These are phyloP conservation scores for Chrysemys picta DNA, from an alignment of 2,113 vertebrate species.

Conservation along the genomic window DNA sequence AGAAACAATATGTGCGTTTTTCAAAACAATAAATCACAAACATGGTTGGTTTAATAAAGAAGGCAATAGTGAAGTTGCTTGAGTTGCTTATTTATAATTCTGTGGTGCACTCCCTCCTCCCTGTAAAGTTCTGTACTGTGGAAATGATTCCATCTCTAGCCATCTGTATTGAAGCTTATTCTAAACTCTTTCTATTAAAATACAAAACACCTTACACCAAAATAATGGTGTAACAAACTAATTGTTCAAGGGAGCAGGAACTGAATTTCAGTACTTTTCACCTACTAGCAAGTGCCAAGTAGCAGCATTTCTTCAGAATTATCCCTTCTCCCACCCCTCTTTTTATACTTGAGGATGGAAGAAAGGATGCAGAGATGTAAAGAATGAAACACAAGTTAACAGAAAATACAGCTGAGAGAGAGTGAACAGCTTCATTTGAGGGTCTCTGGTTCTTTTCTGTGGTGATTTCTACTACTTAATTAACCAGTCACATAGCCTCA, in stretches of 20 bases:
- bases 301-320: neutral
- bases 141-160: neutral
- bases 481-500: neutral
- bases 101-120: neutral
- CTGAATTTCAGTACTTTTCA: neutral
- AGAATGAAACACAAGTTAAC: neutral
- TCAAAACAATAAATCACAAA: slow-evolving; percentile 11
- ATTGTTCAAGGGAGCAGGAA: neutral
- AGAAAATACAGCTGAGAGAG: neutral
- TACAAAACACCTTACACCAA: neutral
- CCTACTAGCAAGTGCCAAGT: neutral
- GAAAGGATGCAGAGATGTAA: neutral
- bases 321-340: neutral
- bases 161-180: neutral
- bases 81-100: slow-evolving; percentile 39
- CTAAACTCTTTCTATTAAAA: neutral
- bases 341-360: neutral
- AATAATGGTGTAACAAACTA: neutral
- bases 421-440: slow-evolving; percentile 20
- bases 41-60: slow-evolving; percentile 40
- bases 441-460: neutral
- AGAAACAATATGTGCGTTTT: slow-evolving; percentile 32
- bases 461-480: slow-evolving; percentile 48
- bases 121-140: neutral
- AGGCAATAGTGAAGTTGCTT: neutral